Evolutionary conservation across 2,797 vertebrate genomes (phyloP), one percentile per base, ranked within the genome.

Genomic region (Phalanger gymnotis): DNA sequence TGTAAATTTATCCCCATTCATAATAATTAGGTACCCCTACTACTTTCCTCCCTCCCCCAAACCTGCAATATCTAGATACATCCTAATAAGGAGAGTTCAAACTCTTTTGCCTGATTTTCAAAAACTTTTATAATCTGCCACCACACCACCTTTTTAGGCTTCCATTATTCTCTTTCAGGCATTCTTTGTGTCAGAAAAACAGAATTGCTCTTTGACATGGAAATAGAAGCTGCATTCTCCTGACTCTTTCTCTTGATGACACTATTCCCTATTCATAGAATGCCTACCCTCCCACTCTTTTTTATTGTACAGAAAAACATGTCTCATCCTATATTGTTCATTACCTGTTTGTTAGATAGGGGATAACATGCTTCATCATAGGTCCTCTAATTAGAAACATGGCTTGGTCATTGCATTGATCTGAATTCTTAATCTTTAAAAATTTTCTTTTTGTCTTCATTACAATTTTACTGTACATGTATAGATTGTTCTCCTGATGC

Each of bases 1-100:
- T 91, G 94, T 31, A 81, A 91, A 93, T 93, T 54, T 81, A 96
- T 95, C 51, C 90, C 90, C 94, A 94, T 94, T 92, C 54, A 95
- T 96, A 96, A 89, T 52, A 92, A 93, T 94, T 94, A 94, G 93
- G 91, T 57, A 92, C 34, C 61, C 16, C 1, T 47, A 9, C 66
- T 40, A 9, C n/a, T 81, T 25, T 81, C n/a, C n/a, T 81, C n/a
- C 22, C 7, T 81, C 7, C 40, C 40, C 40, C 0, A 81, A 47
- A 81, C 19, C 40, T 47, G 47, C 4, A 47, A 81, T 47, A 22
- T 40, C 22, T 47, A 47, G 7, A 47, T 47, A 81, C 19, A 81
- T 47, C 10, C n/a, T 81, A 47, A 81, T 27, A 47, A 40, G n/a
- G n/a, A 40, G 40, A 25, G 2, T 81, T 47, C 73, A 22, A 40